Evolutionary conservation across 2,113 vertebrate species (phyloP).

Genomic region (Odontophorus gujanensis): DNA sequence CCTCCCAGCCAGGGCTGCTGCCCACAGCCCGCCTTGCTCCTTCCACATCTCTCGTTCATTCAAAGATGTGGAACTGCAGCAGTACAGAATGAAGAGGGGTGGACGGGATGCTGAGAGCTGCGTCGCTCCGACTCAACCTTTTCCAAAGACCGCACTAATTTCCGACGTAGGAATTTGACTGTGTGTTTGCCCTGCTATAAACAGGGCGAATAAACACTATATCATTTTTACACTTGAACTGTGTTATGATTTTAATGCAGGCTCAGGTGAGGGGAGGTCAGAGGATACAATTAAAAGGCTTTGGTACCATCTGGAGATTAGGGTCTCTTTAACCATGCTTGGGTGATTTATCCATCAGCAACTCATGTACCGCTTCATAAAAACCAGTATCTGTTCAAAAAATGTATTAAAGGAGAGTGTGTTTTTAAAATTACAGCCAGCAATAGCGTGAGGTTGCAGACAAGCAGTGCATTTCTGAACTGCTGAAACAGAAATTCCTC

Average conservation of each 20-base stretch:
- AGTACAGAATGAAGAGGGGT: conserved; percentile 57
- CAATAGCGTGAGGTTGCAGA: conserved; percentile 86
- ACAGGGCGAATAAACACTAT: conserved; percentile 97
- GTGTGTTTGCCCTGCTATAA: conserved; percentile 92
- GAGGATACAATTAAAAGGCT: conserved; percentile 95
- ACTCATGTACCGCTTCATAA: conserved; percentile 95
- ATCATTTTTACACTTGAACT: conserved; percentile 99
- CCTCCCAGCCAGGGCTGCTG: neutral
- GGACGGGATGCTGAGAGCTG: conserved; percentile 63
- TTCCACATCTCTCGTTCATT: conserved; percentile 8
- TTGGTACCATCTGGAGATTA: conserved; percentile 95
- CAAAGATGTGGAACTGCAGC: neutral
- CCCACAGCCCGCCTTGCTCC: neutral
- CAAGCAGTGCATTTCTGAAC: conserved; percentile 87
- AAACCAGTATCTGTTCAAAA: conserved; percentile 93
- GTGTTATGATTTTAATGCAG: conserved; percentile 96
- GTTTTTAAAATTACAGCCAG: conserved; percentile 93
- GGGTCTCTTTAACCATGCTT: conserved; percentile 98
- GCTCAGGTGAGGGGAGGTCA: conserved; percentile 97
- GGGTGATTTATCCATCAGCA: conserved; percentile 98
- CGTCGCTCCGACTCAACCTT: conserved; percentile 81
- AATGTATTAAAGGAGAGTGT: conserved; percentile 92
- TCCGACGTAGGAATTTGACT: conserved; percentile 82
- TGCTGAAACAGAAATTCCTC: conserved; percentile 75
- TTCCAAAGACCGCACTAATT: conserved; percentile 82